phyloP scores from a whole-genome alignment of 2,888 invertebrate species.

The Mythimna pallens region DNA sequence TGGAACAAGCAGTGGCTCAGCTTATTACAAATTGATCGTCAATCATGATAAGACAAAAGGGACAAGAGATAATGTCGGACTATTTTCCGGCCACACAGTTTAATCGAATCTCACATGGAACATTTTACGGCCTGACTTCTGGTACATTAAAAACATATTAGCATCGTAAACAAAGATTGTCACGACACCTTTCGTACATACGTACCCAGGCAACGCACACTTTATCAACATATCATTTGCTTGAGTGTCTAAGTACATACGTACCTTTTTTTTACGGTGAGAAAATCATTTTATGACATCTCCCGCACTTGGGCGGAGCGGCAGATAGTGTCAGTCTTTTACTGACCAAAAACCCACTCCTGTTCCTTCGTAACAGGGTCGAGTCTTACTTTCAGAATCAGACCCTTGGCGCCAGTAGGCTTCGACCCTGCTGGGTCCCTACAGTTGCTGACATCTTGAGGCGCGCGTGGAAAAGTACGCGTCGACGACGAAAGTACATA shows the following conservation, averaged over 20 bases:
- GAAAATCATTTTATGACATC: too few relatives aligned
- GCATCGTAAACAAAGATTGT: conserved; percentile 28
- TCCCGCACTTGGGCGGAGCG: too few relatives aligned
- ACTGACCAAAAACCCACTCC: too few relatives aligned
- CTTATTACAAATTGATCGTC: conserved; percentile 53
- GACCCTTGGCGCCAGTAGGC: too few relatives aligned
- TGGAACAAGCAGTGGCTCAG: conserved; percentile 20
- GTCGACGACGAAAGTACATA: not conserved
- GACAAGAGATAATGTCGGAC: conserved; percentile 40
- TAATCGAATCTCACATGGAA: conserved; percentile 37
- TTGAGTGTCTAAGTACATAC: conserved; percentile 6
- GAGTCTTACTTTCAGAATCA: too few relatives aligned
- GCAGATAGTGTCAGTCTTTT: too few relatives aligned
- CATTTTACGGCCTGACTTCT: conserved; percentile 19
- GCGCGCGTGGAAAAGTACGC: too few relatives aligned
- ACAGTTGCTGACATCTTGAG: too few relatives aligned
- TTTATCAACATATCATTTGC: conserved; percentile 26
- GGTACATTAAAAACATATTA: conserved; percentile 42
- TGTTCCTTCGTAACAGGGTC: too few relatives aligned
- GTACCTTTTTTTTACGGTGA: not conserved
- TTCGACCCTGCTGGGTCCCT: too few relatives aligned
- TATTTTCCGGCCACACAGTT: conserved; percentile 43
- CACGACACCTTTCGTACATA: conserved; percentile 13
- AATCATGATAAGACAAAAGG: conserved; percentile 56
- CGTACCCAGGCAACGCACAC: not conserved